A percentile compares a stretch with the other conserved stretches of the same genome.
These are phyloP conservation scores for Artibeus jamaicensis DNA, from an alignment of 2,797 vertebrate genomes.

Conservation along the genomic window DNA sequence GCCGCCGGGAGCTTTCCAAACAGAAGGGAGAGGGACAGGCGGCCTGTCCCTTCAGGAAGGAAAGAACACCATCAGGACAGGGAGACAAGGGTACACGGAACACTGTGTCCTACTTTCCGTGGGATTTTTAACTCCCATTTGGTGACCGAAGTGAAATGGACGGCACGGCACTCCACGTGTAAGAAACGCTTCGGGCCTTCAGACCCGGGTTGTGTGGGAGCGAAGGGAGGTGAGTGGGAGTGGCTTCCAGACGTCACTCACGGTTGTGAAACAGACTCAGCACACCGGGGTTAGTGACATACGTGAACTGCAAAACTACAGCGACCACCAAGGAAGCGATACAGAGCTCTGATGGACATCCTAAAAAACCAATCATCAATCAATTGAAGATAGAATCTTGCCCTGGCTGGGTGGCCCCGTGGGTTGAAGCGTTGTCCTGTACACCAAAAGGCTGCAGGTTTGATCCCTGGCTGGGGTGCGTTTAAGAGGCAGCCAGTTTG, in stretches of 20 bases:
- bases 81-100: fast-evolving
- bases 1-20: neutral
- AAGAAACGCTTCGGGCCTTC: neutral
- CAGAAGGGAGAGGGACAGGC: neutral
- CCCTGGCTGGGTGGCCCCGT: no score
- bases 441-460: neutral
- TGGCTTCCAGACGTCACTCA: neutral
- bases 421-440: no score
- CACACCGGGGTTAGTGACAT: fast-evolving
- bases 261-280: neutral
- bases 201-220: no score
- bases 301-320: fast-evolving
- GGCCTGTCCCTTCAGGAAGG: neutral
- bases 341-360: neutral
- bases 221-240: neutral
- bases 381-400: neutral
- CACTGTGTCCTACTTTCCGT: neutral
- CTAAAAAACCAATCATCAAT: neutral
- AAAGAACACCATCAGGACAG: neutral
- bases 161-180: neutral
- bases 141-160: neutral
- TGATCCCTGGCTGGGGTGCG: no score
- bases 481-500: no score
- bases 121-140: neutral
- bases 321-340: neutral